Base-by-base conservation (phyloP, 2,113 vertebrate genomes). In the Poecile atricapillus region DNA sequence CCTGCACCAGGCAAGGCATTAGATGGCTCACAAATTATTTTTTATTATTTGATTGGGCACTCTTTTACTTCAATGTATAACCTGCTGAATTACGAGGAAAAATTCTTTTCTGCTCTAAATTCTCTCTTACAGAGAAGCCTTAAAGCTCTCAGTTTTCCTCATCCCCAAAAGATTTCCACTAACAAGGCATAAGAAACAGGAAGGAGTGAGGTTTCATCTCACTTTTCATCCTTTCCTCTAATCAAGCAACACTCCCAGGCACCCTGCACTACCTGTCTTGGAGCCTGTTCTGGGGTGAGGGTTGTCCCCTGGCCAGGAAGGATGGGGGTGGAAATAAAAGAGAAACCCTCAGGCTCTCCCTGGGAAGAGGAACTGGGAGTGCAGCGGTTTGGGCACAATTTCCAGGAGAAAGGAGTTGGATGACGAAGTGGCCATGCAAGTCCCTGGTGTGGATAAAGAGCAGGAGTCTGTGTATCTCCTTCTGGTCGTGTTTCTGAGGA, bases 251-350 rank as follows among this genome's bases (percentile, higher is more conserved):
- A 21, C 50, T 95, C 55, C 68, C 86, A 10, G 11, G 50, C 52
- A 41, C 39, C 93, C 84, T 89, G 91, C 47, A 22, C 30, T 77
- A 85, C 96, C 94, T 83, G 91, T 91, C 81, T 89, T 10, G 35
- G 82, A 95, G 79, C 90, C 92, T 91, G 94, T 88, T 91, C 71
- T 50, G 63, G 30, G 75, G 19, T 65, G 87, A 63, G 75, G 47
- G 22, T 14, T 95, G 92, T 90, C 82, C 78, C 70, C 87, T 58
- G 75, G 76, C 70, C 84, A 64, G 84, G 78, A 95, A 94, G 87
- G 35, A 90, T 27, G 65, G 62, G 84, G 50, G 63, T 71, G 55
- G 82, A 83, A 95, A 88, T 70, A 33, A 83, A 87, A 89, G 87
- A 76, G 89, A 96, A 87, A 2, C 59, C 74, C 19, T 0, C 53